Base-by-base conservation (phyloP, 92 coral and sea anemone genomes). In the Metridium senile region DNA sequence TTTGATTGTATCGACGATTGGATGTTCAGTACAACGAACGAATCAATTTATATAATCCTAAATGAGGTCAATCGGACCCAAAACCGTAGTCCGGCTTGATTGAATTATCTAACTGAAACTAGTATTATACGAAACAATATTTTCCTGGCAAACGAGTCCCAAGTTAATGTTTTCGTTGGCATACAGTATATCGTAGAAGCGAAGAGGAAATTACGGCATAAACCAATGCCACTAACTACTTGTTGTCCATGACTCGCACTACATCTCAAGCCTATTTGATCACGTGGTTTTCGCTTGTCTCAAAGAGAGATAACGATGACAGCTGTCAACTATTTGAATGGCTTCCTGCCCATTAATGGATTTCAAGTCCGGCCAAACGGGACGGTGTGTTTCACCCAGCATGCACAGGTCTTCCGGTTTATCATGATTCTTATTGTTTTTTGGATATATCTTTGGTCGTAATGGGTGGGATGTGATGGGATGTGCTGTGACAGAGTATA, bases 321-420 rank as follows among this genome's bases (percentile, higher is more conserved):
- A 77, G 74, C 74, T 77, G 82, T 66, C 82, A 67, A 2, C 65
- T 35, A 62, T 0, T 33, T 77, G 66, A 64, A 65, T 66, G 67
- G 74, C 74, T 77, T 77, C 82, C 82, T 67, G 82, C 49, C 72
- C 72, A 52, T 45, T 77, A 77, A 77, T 77, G 82, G 65, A 77
- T 66, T 65, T 54, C 62, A 66, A 30, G 74, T 77, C 82, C 82
- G 82, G 74, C 58, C 28, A 19, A 8, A 72, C n/a, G 59, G 57
- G 18, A 7, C 32, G 11, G 16, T 6, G 11, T 22, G 66, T 59
- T 23, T 46, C 53, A 26, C 34, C 28, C 54, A 57, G 78, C 68
- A 10, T 73, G 67, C 33, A 62, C 33, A n/a, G 33, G 23, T 22
- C 13, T 51, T 34, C 49, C 46, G 76, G 35, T 49, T 17, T 22